Base-by-base conservation (phyloP, 2,888 invertebrate genomes). In the Nomada fabriciana region DNA sequence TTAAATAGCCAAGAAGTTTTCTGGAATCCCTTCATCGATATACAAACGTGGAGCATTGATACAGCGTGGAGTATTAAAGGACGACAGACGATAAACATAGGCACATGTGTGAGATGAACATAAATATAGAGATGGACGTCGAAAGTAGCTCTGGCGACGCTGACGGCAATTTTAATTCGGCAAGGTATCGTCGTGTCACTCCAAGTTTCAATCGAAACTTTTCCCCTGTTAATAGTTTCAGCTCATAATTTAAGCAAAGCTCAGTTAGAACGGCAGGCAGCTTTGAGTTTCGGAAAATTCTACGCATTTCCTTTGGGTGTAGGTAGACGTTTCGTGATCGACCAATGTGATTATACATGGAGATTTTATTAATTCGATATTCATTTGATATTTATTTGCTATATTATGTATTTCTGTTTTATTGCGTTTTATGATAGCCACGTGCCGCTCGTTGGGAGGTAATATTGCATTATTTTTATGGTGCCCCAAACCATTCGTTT, bases 41-140 rank as follows among this genome's bases (percentile, higher is more conserved):
- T 11, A 11, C 13, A 50, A 47, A 15, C 60, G 23, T 25, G 2
- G 25, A 50, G 10, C 42, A 25, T 60, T 25, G 9, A 11, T n/a
- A 2, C 23, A 7, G 20, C 23, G 9, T 53, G 20, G 13, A 67
- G 13, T 82, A 81, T 81, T 74, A 69, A 75, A 82, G 65, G 53
- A 61, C 63, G 36, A n/a, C 50, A 29, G 72, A 47, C 53, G 43
- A 78, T 79, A 64, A 86, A 63, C 64, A 82, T 72, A 65, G 63
- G 80, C 68, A 72, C 69, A 75, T 70, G 61, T 61, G 74, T 53
- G 76, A 65, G 65, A n/a, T 52, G 23, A 29, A 42, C 29, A 36
- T 59, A 71, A 76, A 83, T 81, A 86, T 81, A 68, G 68, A 29
- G 36, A 10, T 36, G 68, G 65, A 68, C 72, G 76, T 85, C 65